phyloP scores from a whole-genome alignment of 2,888 invertebrate species.

The Invenusta paracnida region DNA sequence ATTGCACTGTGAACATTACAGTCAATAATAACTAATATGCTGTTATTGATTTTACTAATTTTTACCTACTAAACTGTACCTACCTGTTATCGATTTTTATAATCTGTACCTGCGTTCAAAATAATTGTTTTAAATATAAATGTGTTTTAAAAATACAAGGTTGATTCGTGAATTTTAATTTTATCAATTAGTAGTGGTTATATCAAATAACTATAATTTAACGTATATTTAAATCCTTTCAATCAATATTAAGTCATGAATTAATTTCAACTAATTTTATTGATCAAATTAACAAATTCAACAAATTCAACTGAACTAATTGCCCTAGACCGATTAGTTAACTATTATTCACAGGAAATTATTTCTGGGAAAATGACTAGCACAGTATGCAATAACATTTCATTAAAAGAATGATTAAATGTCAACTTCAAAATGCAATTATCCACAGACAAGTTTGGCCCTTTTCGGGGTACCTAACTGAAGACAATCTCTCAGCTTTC shows the following conservation, averaged over 20 bases:
- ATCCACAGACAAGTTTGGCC: neutral
- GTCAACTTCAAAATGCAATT: neutral
- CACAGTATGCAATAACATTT: neutral
- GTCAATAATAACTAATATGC: no score
- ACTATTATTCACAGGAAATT: neutral
- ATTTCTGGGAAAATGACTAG: neutral
- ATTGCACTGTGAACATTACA: no score
- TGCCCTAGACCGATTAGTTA: neutral
- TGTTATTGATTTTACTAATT: no score
- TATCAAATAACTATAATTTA: no score
- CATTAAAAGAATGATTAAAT: neutral
- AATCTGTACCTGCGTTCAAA: no score
- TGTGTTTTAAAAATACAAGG: no score
- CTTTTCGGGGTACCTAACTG: neutral
- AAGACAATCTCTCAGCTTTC: neutral
- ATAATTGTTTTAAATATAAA: no score
- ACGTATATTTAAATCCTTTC: neutral
- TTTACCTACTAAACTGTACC: no score
- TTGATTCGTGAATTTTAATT: no score
- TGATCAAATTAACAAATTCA: neutral
- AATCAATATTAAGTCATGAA: neutral
- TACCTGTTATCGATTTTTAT: no score
- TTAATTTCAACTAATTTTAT: neutral
- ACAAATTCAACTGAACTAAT: neutral
- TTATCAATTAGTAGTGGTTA: no score